Conservation (phyloP, 2,888 invertebrate genomes). For the Alloplasta piceator region DNA sequence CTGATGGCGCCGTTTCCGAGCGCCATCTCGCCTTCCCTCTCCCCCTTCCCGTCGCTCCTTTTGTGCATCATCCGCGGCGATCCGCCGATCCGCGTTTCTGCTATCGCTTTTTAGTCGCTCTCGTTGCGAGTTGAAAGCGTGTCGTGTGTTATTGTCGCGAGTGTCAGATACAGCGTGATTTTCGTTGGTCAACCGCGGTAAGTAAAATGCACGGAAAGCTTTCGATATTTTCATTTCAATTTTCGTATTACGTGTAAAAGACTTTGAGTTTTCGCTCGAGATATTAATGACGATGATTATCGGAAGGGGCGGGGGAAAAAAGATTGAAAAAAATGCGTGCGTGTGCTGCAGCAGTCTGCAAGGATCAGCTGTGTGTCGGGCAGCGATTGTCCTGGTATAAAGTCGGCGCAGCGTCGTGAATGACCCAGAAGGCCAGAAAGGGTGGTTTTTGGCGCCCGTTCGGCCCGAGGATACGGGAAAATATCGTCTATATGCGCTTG, state of each 20-base stretch:
- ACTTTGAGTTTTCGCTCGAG: not conserved
- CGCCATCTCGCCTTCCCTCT: not conserved
- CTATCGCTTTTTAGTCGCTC: conserved; percentile 45
- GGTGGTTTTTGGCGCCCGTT: conserved; percentile 41
- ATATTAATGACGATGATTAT: not conserved
- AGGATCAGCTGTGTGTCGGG: conserved; percentile 60
- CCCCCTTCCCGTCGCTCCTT: conserved; percentile 6
- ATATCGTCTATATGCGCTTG: conserved; percentile 7
- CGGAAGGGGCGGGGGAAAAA: not conserved
- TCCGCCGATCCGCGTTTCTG: conserved; percentile 12
- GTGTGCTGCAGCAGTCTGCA: conserved; percentile 21
- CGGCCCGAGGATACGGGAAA: conserved; percentile 2
- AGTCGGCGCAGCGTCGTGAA: conserved; percentile 10
- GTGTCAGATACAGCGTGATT: conserved; percentile 59
- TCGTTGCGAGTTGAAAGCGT: conserved; percentile 52
- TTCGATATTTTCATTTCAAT: not conserved
- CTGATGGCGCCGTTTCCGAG: not conserved
- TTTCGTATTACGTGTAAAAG: not conserved
- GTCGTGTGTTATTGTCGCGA: conserved; percentile 48
- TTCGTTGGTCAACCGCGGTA: conserved; percentile 67
- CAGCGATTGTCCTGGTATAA: conserved; percentile 48
- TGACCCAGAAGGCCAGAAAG: conserved; percentile 64
- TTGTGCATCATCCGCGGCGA: conserved; percentile 6
- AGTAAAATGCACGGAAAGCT: too few relatives aligned
- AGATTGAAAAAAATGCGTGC: not conserved